Percentiles rank a stretch among this genome's conserved stretches.
Conservation (phyloP, 1,140 invertebrate species). For the Pemphigus obesinymphae region DNA sequence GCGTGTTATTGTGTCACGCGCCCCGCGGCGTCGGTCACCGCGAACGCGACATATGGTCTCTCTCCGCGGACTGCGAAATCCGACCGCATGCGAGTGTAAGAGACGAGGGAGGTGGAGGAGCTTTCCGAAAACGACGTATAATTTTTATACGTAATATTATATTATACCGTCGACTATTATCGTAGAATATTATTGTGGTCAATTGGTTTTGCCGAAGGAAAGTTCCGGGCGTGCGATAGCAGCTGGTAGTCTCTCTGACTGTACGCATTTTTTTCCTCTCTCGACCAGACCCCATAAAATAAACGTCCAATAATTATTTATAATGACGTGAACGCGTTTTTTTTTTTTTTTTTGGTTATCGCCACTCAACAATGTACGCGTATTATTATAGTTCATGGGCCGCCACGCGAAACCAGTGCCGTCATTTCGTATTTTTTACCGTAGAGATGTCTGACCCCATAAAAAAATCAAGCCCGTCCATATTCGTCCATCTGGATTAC, state of each 20-base stretch:
- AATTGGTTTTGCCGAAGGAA: not conserved
- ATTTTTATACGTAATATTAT: not conserved
- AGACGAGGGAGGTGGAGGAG: no score
- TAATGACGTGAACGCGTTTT: not conserved
- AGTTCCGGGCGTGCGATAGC: not conserved
- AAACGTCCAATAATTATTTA: not conserved
- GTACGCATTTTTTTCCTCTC: no score
- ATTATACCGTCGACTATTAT: not conserved
- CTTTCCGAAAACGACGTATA: not conserved
- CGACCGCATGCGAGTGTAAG: not conserved
- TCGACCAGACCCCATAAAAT: not conserved
- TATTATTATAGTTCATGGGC: no score
- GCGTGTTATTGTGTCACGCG: not conserved
- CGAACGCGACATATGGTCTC: not conserved
- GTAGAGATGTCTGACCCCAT: no score
- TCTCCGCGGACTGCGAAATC: conserved; percentile 9
- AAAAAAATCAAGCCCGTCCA: no score
- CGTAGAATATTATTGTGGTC: not conserved
- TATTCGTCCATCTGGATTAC: no score
- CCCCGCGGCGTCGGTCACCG: not conserved
- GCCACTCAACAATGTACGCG: no score
- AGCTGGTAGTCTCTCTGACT: no score
- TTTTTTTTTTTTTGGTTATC: no score
- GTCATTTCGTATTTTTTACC: no score
- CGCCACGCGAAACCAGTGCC: no score